phyloP scores from a whole-genome alignment of 2,113 vertebrate genomes.

The Microtus ochrogaster region DNA sequence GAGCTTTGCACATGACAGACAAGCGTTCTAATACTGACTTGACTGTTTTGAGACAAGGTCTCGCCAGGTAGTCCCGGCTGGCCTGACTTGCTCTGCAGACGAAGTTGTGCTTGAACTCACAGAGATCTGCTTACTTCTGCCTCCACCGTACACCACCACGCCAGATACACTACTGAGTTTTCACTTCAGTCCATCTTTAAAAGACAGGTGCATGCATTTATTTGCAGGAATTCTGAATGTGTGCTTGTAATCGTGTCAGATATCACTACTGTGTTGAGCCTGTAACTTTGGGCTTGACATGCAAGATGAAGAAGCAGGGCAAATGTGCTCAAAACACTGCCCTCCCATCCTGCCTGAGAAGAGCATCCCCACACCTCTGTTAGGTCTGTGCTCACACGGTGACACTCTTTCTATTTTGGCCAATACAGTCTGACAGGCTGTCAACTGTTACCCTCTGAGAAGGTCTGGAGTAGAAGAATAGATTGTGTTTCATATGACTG shows the following conservation, averaged over 20 bases:
- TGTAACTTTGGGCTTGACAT: background rate
- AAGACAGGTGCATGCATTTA: background rate
- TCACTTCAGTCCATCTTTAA: background rate
- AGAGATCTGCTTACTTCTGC: background rate
- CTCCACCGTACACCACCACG: background rate
- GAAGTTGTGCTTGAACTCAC: background rate
- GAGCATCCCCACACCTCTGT: background rate
- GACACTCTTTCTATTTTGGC: conserved; percentile 13
- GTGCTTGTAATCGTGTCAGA: background rate
- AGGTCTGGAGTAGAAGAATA: background rate
- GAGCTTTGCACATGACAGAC: background rate
- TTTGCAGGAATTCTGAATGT: conserved; percentile 2
- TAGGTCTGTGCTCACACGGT: background rate
- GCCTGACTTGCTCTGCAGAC: background rate
- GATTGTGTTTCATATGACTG: conserved; percentile 13
- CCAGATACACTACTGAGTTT: background rate
- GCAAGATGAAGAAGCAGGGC: background rate
- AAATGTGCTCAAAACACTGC: background rate
- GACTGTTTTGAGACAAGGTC: background rate
- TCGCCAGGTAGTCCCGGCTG: background rate
- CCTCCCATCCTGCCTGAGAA: background rate
- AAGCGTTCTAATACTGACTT: background rate
- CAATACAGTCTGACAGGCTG: background rate
- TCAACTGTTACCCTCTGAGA: conserved; percentile 3
- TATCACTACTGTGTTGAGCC: background rate